phyloP scores from a whole-genome alignment of 2,797 vertebrate genomes.

The Cossypha dichroa region DNA sequence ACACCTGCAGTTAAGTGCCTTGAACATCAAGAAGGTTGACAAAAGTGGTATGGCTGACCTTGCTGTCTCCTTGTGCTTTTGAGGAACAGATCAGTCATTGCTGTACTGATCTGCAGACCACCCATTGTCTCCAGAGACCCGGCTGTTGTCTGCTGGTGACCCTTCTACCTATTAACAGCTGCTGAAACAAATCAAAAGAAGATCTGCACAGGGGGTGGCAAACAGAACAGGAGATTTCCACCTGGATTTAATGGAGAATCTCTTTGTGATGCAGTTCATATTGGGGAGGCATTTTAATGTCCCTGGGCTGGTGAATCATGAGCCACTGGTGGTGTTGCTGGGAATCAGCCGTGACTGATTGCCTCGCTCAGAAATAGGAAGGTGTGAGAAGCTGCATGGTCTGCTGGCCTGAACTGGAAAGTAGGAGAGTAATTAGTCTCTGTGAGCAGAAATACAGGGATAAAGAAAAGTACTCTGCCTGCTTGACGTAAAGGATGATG shows the following conservation, averaged over 20 bases:
- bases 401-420: background rate
- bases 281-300: slow-evolving; percentile 1
- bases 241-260: background rate
- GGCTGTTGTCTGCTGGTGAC: background rate
- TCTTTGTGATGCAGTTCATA: slow-evolving; percentile 19
- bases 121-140: background rate
- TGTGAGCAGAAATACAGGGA: background rate
- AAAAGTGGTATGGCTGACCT: background rate
- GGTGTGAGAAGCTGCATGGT: background rate
- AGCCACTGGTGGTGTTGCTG: background rate
- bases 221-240: background rate
- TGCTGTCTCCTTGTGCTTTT: background rate
- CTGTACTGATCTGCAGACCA: background rate
- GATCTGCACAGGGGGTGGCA: background rate
- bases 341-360: slow-evolving; percentile 33
- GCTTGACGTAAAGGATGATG: background rate
- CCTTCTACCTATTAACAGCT: background rate
- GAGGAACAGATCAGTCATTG: background rate
- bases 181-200: background rate
- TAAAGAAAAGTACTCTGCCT: background rate
- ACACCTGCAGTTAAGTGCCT: background rate
- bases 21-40: background rate
- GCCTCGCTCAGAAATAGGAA: background rate
- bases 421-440: background rate
- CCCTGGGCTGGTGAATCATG: slow-evolving; percentile 50